Evolutionary conservation across 2,113 vertebrate genomes (phyloP).

Genomic region (Chlorocebus sabaeus): DNA sequence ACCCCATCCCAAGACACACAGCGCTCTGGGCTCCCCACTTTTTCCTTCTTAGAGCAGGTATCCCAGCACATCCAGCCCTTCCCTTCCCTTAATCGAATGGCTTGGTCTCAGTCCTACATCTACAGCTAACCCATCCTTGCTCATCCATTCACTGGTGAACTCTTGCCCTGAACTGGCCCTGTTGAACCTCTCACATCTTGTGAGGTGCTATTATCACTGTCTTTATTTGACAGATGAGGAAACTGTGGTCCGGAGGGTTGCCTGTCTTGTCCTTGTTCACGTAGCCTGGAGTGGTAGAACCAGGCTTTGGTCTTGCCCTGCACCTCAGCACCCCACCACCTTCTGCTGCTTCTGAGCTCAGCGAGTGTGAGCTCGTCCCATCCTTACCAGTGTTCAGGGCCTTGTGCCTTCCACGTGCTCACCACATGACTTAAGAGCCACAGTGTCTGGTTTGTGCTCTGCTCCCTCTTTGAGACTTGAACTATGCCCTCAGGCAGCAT

Average conservation of each 20-base stretch:
- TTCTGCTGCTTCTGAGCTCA: background rate
- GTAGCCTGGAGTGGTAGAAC: accelerated
- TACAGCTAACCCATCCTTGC: background rate
- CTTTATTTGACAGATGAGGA: background rate
- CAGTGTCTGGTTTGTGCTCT: background rate
- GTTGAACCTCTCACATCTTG: accelerated
- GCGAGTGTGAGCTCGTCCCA: background rate
- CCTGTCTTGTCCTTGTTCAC: background rate
- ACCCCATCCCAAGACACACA: background rate
- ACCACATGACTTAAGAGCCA: background rate
- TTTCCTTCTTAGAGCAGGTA: background rate
- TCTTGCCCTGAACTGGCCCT: background rate
- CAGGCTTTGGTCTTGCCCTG: background rate
- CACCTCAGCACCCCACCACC: background rate
- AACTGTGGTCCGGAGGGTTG: background rate
- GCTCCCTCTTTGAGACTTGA: background rate
- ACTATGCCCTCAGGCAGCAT: too few relatives aligned
- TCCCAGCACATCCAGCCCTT: accelerated
- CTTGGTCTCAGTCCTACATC: background rate
- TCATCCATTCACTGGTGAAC: background rate
- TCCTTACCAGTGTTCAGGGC: background rate
- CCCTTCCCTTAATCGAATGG: background rate
- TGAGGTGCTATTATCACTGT: too few relatives aligned
- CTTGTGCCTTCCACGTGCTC: background rate
- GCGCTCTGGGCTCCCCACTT: too few relatives aligned